A percentile compares a stretch with the other conserved stretches of the same genome.
These are phyloP conservation scores for Lepus americanus DNA, from an alignment of 2,113 vertebrate genomes.

Conservation along the genomic window DNA sequence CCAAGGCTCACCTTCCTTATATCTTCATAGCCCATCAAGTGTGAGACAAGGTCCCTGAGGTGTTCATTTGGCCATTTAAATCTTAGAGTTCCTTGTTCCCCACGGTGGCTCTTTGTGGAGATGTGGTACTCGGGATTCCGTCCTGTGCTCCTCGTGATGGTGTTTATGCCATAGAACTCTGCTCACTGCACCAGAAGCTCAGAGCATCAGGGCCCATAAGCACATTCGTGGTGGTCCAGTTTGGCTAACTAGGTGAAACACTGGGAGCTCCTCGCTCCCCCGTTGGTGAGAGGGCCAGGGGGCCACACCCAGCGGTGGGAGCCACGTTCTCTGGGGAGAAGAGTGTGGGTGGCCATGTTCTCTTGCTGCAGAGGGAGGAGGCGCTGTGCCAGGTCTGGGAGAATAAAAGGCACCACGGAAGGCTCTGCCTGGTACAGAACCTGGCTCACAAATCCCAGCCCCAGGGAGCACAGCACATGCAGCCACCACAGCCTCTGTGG, in stretches of 20 bases:
- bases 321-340: neutral
- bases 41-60: neutral
- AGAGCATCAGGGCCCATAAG: neutral
- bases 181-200: neutral
- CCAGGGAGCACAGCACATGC: neutral
- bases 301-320: neutral
- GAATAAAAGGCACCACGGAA: neutral
- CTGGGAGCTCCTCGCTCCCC: neutral
- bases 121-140: too few relatives aligned
- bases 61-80: neutral
- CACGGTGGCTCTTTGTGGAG: neutral
- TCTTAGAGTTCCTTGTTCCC: neutral
- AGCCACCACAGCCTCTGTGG: fast-evolving
- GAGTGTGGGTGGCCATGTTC: neutral
- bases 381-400: neutral
- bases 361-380: neutral
- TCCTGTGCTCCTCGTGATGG: too few relatives aligned
- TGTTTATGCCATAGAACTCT: neutral
- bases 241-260: neutral
- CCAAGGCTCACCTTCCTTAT: too few relatives aligned
- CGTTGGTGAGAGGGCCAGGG: neutral
- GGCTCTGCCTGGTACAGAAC: neutral
- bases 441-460: neutral
- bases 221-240: too few relatives aligned
- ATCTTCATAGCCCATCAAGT: neutral